Evolutionary conservation across 2,113 vertebrate species (phyloP), one percentile per base, ranked within the genome.

Genomic region (Halcyon malimbica): DNA sequence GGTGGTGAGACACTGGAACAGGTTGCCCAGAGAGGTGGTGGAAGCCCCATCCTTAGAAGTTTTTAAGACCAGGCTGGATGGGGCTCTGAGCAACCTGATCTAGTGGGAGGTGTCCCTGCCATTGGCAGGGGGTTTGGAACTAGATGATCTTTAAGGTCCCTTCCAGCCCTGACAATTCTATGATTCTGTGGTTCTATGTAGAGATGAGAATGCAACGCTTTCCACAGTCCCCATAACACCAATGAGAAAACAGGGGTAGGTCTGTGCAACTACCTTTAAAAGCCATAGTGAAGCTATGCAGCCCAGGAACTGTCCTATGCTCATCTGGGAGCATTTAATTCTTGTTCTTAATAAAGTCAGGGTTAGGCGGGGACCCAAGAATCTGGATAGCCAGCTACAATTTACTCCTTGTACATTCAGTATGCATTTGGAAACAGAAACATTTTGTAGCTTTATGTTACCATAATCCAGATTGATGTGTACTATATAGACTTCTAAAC

Each of bases 401-500:
- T 64, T 87, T 51, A 53, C 16, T 73, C 28, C 53, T 65, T 60
- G 62, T 90, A 54, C 13, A 16, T 83, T 74, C 70, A 54, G 25
- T n/a, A 81, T 63, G 76, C 25, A 19, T 73, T 82, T 96, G 70
- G 67, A 87, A 96, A 39, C 17, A 62, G 82, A 94, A 75, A 93
- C 24, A 35, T 87, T 95, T 64, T 8, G 2, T 91, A 78, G 67
- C 67, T 94, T 93, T 87, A 33, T 90, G 41, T 77, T 83, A 24
- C 53, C 87, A 62, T 88, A 90, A 90, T 80, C 28, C 57, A 90
- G 73, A 96, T 63, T 81, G 90, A 93, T 94, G 56, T 37, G n/a
- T 56, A 26, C 69, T 64, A 42, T 92, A 75, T n/a, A 90, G 83
- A 37, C 65, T 90, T 77, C 41, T 91, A 90, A 90, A 75, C 65